phyloP scores from a whole-genome alignment of 2,888 invertebrate genomes.

The Nomada fabriciana region DNA sequence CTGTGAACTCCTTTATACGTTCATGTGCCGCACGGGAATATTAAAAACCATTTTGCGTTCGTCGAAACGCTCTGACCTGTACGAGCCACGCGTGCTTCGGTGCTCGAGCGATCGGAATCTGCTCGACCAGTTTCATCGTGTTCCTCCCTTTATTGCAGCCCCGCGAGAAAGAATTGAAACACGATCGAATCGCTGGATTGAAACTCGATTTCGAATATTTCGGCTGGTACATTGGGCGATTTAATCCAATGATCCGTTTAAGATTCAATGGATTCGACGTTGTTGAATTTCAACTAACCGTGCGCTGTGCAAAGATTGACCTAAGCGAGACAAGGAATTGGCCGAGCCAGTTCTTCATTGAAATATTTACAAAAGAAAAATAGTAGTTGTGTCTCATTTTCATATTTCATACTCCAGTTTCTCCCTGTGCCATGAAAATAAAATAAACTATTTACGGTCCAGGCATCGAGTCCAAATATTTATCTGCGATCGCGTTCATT shows the following conservation, averaged over 20 bases:
- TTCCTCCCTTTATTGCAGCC: slow-evolving; percentile 8
- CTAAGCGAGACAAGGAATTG: too few relatives aligned
- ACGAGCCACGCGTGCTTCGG: slow-evolving; percentile 1
- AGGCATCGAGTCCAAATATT: background rate
- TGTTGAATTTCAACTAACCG: too few relatives aligned
- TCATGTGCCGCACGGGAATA: slow-evolving; percentile 41
- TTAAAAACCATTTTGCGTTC: slow-evolving; percentile 54
- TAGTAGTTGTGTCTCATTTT: too few relatives aligned
- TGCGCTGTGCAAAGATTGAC: too few relatives aligned
- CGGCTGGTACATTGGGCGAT: background rate
- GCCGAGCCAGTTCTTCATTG: too few relatives aligned
- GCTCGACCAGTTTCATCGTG: slow-evolving; percentile 11
- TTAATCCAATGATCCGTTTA: slow-evolving; percentile 15
- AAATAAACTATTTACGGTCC: too few relatives aligned
- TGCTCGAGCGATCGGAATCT: background rate
- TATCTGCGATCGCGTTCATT: background rate
- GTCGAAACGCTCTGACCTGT: slow-evolving; percentile 12
- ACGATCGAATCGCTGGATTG: slow-evolving; percentile 11
- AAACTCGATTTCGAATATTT: slow-evolving; percentile 10
- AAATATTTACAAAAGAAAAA: too few relatives aligned
- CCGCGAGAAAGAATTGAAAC: slow-evolving; percentile 15
- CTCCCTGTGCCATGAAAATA: too few relatives aligned
- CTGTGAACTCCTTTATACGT: slow-evolving; percentile 42
- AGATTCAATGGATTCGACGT: background rate
- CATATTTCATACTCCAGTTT: too few relatives aligned